Evolutionary conservation across 2,888 invertebrate species (phyloP), one percentile per base, ranked within the genome.

Genomic region (Amiota communis): DNA sequence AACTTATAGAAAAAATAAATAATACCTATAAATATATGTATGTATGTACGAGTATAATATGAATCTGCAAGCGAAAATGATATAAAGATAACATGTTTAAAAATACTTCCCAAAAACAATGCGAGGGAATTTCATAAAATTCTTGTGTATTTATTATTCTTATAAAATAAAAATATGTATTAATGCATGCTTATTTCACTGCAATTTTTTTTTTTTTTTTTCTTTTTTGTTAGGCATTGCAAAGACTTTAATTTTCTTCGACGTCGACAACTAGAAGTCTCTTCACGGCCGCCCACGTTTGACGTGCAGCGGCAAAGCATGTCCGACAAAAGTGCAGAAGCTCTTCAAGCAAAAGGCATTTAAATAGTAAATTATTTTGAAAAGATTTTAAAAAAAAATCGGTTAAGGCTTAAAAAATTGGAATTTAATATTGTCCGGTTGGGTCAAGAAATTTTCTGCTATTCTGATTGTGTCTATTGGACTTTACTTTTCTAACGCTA

Each of bases 241-340:
- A 2, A n/a, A 4, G 36, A 36, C 36, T 47, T 47, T 17, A 78
- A 77, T 87, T 89, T 89, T 88, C 90, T 88, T 82, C 90, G 81
- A 70, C 88, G 87, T 63, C 90, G 85, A 72, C 89, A 90, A 81
- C 90, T 90, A 78, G 90, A 90, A 78, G 90, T 90, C 86, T 90
- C 90, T 86, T 90, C 90, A 75, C 90, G 88, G 80, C 90, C 90
- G 72, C 89, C 87, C 76, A 90, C 85, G 8, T 36, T 6, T 36
- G 36, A 36, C 36, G 36, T 36, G 36, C 36, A 36, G 36, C 36
- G 20, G 47, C 51, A 23, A 36, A 68, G 23, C 85, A 83, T 84
- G 77, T 6, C 36, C 36, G 4, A 78, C 83, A 80, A 79, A 77
- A 76, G 69, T 78, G 36, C 36, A 36, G 6, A 36, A 36, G 36